Conservation (phyloP, 2,113 vertebrate species). For the Dasyurus viverrinus region DNA sequence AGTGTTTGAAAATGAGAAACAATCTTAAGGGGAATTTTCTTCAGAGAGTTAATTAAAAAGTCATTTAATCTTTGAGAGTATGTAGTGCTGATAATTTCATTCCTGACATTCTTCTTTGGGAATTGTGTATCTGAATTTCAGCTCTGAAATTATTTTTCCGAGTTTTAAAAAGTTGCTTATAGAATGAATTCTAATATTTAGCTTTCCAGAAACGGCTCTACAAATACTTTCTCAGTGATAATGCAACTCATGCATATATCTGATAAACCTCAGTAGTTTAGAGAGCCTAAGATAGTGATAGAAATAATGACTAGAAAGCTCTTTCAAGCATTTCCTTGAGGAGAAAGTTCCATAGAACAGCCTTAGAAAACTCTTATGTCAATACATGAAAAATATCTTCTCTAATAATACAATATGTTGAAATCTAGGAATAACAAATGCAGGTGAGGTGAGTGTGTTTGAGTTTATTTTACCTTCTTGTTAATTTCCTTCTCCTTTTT, state of each 20-base stretch:
- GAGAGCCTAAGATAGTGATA: not conserved
- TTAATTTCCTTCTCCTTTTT: not conserved
- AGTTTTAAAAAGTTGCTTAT: not conserved
- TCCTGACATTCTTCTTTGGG: conserved; percentile 8
- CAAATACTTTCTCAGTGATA: not conserved
- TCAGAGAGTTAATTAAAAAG: conserved; percentile 26
- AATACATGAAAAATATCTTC: not conserved
- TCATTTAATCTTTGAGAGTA: conserved; percentile 12
- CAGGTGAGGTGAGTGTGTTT: not conserved
- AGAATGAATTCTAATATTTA: not conserved
- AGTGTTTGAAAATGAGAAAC: not conserved
- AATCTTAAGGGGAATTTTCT: conserved; percentile 27
- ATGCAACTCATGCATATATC: not conserved
- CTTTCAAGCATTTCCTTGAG: conserved; percentile 33
- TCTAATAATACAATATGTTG: conserved; percentile 18
- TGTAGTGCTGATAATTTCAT: conserved; percentile 26
- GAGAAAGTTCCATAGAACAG: conserved; percentile 45
- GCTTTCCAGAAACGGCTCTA: not conserved
- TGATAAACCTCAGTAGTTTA: not conserved
- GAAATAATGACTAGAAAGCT: conserved; percentile 13
- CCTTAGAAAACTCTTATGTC: not conserved
- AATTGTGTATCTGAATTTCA: conserved; percentile 34
- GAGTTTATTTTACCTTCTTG: not conserved
- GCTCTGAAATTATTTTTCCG: conserved; percentile 21
- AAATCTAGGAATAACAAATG: not conserved